Evolutionary conservation across 2,888 invertebrate genomes (phyloP), one percentile per base, ranked within the genome.

Genomic region (Archips crataeganus): DNA sequence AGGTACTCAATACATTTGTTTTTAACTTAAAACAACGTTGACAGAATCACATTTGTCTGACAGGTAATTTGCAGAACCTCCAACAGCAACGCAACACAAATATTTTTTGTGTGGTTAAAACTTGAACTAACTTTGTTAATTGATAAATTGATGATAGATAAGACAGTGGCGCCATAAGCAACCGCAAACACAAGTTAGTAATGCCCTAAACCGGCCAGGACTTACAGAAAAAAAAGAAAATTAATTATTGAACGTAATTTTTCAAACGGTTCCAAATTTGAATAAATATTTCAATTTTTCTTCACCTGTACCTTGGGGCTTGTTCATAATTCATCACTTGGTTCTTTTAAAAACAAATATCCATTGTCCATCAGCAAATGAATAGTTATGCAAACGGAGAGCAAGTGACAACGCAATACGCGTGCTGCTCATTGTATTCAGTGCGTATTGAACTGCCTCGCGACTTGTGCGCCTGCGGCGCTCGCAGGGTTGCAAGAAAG

Each of bases 401-500:
- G 84, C 83, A 86, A 86, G 89, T 90, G 93, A 93, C 93, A 93
- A 89, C 86, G 89, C 90, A 92, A 89, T 90, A 90, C 88, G 80
- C 63, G 79, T 77, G 79, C 80, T 81, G 76, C 80, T 75, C 82
- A 90, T 91, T 93, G 91, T 91, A 87, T 88, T 83, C 86, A 79
- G 78, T 78, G 75, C 79, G 83, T 86, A 91, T 92, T 90, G 89
- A 92, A 82, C 86, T 88, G 91, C 89, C 88, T 77, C 71, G 74
- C 67, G 69, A 75, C 75, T 66, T 71, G 59, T 75, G 71, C 73
- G 75, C 77, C 76, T 75, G 74, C 75, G 62, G 68, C 78, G 74
- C 76, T 77, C 0, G n/a, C 65, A 74, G 74, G 74, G 74, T 61
- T 74, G 69, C 23, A 4, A 54, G 54, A 13, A 49, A 49, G n/a